Base-by-base conservation (phyloP, 2,797 vertebrate species). In the Spondyliosoma cantharus region DNA sequence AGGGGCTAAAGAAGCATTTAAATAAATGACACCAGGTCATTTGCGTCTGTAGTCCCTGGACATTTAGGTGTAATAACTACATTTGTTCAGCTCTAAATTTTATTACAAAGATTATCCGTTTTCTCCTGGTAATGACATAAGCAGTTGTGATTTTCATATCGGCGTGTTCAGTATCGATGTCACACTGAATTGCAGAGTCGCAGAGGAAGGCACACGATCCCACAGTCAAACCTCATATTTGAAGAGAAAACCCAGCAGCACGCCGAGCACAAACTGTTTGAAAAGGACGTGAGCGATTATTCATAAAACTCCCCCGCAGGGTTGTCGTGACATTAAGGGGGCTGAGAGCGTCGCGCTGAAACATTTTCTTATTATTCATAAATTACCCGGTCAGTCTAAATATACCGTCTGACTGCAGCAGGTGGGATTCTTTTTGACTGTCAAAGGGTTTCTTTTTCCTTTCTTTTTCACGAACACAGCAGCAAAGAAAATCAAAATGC, bases 311-410 rank as follows among this genome's bases (percentile, higher is more conserved):
- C 52, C n/a, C 61, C 75, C 58, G 71, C 15, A 16, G 72, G 74
- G 3, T 61, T 66, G 56, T 57, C 4, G 42, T 75, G 71, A 76
- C 85, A 71, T 78, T 76, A 52, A 7, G 64, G 57, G 57, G 57
- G 20, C 65, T 78, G 70, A 74, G 61, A 72, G 65, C 29, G 32
- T 75, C 72, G 68, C 17, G 57, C 71, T 50, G 27, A 60, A 61
- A 46, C 57, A 49, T 76, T 71, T 70, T 57, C 42, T 60, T 82
- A 67, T 73, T 88, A 67, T 73, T 88, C 57, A 76, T 66, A 43
- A 71, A 74, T 81, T 20, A 73, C 49, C 67, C 58, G 15, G 37
- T 66, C 49, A 24, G 42, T 66, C 82, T 78, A 76, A 80, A 85
- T 73, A 77, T 83, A 81, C 43, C 15, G 5, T 20, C 4, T 63